Conservation (phyloP, 2,797 vertebrate genomes). For the Sebastes oblongus region DNA sequence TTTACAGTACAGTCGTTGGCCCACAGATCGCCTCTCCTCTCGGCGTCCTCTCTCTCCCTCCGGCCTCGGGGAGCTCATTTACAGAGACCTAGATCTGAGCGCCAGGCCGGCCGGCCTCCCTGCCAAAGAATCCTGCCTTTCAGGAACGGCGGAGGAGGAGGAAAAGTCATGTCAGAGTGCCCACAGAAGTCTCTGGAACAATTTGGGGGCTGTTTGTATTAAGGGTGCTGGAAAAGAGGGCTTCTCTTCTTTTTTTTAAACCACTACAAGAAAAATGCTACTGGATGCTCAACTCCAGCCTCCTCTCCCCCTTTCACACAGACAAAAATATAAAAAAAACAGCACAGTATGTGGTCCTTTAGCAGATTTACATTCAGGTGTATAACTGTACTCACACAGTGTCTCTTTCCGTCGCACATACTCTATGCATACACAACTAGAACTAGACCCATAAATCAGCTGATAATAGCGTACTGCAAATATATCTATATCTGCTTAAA, state of each 20-base stretch:
- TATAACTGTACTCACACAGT: not conserved
- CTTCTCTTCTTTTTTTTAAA: slow-evolving; percentile 8
- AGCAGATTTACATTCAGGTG: not conserved
- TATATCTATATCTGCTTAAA: not conserved
- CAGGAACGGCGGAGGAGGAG: slow-evolving; percentile 45
- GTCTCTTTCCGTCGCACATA: not conserved
- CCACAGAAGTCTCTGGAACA: slow-evolving; percentile 46
- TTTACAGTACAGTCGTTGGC: slow-evolving; percentile 26
- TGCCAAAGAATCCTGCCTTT: slow-evolving; percentile 59
- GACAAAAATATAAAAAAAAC: not conserved
- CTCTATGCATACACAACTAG: not conserved
- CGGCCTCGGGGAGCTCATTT: slow-evolving; percentile 48
- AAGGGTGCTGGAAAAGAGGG: slow-evolving; percentile 15
- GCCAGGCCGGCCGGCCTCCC: slow-evolving; percentile 32
- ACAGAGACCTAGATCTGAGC: slow-evolving; percentile 27
- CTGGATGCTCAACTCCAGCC: slow-evolving; percentile 7
- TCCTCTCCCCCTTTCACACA: not conserved
- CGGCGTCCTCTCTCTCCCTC: not conserved
- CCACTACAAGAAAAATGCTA: slow-evolving; percentile 25
- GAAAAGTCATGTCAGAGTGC: slow-evolving; percentile 41
- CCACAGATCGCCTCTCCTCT: slow-evolving; percentile 11
- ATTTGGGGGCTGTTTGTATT: slow-evolving; percentile 54
- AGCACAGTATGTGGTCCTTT: not conserved
- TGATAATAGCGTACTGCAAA: not conserved
- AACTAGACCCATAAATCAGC: not conserved